Evolutionary conservation across 2,888 invertebrate genomes (phyloP), one percentile per base, ranked within the genome.

Genomic region (Lepidocyrtoides sp.): DNA sequence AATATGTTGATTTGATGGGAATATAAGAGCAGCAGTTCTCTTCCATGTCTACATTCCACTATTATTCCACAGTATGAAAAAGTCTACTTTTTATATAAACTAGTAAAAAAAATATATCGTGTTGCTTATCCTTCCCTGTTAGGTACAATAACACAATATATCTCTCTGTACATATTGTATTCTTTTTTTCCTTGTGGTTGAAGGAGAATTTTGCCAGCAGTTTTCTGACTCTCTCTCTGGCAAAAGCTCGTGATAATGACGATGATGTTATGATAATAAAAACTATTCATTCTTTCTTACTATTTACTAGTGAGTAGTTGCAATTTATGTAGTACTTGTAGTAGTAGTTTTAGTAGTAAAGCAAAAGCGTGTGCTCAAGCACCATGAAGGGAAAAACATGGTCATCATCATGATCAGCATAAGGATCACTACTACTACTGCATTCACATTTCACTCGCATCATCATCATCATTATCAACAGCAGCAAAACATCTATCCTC

Each of bases 341-440:
- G n/a, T n/a, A n/a, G 41, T 41, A 41, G 41, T 8, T 48, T 8
- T 12, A 4, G 48, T 48, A 48, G 48, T 48, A 54, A 54, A 54
- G 51, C 7, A 66, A n/a, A n/a, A 72, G 41, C 69, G 41, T 72
- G 72, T 44, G 44, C 10, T 12, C 69, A 72, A 29, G 72, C 23
- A 72, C 44, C 44, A 23, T 72, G 44, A 72, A 72, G 72, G 17
- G 23, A 72, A 69, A 41, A 72, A 44, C 17, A 72, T 72, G 44
- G 17, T 72, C 72, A 20, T 41, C 41, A 41, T 5, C 41, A 7
- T 10, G 36, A 8, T 41, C 36, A 41, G 36, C 36, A 41, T 17
- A 14, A 72, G 17, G 32, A 36, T n/a, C 66, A 14, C 32, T 29
- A 29, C 17, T 66, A 66, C n/a, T 72, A 29, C 72, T 44, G 10